These are phyloP conservation scores for Murina feae DNA, from an alignment of 2,113 vertebrate genomes.

Conservation along the genomic window DNA sequence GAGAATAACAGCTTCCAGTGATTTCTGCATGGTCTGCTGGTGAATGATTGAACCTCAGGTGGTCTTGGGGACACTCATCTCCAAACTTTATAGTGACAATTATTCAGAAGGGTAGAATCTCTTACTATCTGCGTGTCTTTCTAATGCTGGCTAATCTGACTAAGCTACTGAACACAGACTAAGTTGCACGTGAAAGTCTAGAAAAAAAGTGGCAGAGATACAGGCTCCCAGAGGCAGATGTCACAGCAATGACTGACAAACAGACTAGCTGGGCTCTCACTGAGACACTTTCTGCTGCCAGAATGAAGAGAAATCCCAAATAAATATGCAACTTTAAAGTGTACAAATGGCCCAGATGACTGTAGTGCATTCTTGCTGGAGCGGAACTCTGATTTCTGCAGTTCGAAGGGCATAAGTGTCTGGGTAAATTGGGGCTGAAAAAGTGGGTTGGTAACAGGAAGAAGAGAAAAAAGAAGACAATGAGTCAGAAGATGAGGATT, in stretches of 20 bases:
- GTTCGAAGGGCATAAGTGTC: not conserved
- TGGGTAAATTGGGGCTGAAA: too few species aligned
- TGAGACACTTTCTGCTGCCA: not conserved
- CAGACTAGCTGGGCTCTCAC: not conserved
- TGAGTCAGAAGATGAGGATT: not conserved
- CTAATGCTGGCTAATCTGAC: not conserved
- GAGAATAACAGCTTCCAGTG: not conserved
- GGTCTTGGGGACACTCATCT: not conserved
- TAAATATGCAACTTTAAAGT: not conserved
- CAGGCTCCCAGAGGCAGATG: not conserved
- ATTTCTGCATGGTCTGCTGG: not conserved
- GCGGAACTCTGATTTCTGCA: not conserved
- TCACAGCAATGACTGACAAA: not conserved
- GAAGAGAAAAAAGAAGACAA: not conserved
- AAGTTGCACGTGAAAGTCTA: not conserved
- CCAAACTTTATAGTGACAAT: not conserved
- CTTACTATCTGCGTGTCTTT: not conserved
- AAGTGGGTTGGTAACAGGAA: not conserved
- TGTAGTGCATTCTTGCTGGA: not conserved
- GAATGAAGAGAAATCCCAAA: not conserved
- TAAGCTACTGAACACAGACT: not conserved
- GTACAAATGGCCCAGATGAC: not conserved
- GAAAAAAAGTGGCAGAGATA: not conserved
- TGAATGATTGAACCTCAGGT: not conserved
- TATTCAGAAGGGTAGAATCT: not conserved